phyloP scores from a whole-genome alignment of 2,113 vertebrate genomes.

The Thamnophis sirtalis region DNA sequence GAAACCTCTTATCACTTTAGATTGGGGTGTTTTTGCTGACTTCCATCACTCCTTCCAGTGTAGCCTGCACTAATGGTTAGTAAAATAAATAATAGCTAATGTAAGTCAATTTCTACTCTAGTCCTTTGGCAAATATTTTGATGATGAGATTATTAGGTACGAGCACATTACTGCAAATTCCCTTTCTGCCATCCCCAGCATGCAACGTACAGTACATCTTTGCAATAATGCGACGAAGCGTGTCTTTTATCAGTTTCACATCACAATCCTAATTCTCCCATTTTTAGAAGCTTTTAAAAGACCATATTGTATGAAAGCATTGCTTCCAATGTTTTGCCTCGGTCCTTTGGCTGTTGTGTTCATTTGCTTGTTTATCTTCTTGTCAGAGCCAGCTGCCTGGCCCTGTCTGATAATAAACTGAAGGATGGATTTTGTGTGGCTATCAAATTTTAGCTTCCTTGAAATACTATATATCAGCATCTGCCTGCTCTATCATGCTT shows the following conservation, averaged over 20 bases:
- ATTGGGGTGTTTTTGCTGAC: background rate
- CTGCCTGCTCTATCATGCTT: background rate
- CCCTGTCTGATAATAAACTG: slow-evolving; percentile 5
- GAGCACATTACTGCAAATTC: background rate
- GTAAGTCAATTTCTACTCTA: background rate
- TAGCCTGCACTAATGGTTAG: background rate
- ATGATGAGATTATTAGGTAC: background rate
- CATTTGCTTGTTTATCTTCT: background rate
- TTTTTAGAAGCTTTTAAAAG: background rate
- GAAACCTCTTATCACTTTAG: background rate
- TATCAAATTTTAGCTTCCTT: background rate
- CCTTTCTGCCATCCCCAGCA: background rate
- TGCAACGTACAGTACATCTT: too few relatives aligned
- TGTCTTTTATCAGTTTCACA: background rate
- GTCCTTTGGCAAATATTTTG: background rate
- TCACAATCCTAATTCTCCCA: too few relatives aligned
- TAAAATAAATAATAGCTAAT: background rate
- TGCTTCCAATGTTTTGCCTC: background rate
- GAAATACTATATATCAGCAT: background rate
- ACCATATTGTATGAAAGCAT: background rate
- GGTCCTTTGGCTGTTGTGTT: too few relatives aligned
- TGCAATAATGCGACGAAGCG: background rate
- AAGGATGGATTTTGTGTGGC: background rate
- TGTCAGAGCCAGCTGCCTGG: background rate
- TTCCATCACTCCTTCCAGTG: background rate